These are phyloP conservation scores for Epirrhoe alternata DNA, from an alignment of 2,888 invertebrate species.

Conservation along the genomic window DNA sequence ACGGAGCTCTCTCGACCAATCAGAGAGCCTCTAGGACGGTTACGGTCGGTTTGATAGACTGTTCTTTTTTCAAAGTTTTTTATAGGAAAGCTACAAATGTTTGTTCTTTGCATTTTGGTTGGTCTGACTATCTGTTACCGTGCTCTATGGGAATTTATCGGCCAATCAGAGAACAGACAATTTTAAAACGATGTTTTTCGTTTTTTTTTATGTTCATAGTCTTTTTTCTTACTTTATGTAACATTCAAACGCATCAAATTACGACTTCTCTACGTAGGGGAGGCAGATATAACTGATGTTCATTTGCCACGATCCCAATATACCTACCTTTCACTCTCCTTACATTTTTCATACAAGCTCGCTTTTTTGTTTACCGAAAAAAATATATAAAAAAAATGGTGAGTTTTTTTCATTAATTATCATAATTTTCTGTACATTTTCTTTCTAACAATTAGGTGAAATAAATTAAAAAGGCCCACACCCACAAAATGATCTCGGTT, in stretches of 20 bases:
- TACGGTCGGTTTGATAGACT: slow-evolving; percentile 45
- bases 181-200: too few species aligned
- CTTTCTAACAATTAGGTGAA: slow-evolving; percentile 12
- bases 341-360: too few species aligned
- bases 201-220: not conserved
- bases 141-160: slow-evolving; percentile 10
- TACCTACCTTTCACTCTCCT: too few species aligned
- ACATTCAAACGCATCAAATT: too few species aligned
- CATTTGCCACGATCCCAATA: too few species aligned
- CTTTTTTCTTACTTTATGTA: not conserved
- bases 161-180: too few species aligned
- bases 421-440: not conserved
- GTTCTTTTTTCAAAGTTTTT: slow-evolving; percentile 44
- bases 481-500: slow-evolving; percentile 38
- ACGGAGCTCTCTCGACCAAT: slow-evolving; percentile 50
- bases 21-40: slow-evolving; percentile 50
- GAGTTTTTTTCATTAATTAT: not conserved
- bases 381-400: too few species aligned
- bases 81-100: slow-evolving; percentile 29
- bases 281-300: too few species aligned
- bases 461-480: slow-evolving; percentile 40
- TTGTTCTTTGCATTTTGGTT: slow-evolving; percentile 14
- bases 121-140: not conserved
- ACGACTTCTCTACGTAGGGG: too few species aligned
- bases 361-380: too few species aligned